Evolutionary conservation across 2,888 invertebrate species (phyloP).

Genomic region (Cephus runcator): DNA sequence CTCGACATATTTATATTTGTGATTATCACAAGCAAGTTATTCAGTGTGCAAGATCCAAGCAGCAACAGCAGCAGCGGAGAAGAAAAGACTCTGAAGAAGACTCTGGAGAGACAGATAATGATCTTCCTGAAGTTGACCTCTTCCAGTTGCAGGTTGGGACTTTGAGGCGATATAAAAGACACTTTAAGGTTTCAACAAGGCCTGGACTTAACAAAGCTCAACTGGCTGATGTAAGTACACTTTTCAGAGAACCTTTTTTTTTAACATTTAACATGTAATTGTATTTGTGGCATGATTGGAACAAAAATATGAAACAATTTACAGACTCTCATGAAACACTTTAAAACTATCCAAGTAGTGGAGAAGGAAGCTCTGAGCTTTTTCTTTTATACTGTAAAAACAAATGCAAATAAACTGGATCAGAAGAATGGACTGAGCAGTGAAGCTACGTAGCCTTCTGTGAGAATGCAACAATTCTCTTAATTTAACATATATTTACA

Average conservation of each 20-base stretch:
- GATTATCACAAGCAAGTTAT: conserved; percentile 96
- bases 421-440: conserved; percentile 82
- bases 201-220: conserved; percentile 96
- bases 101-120: conserved; percentile 92
- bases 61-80: conserved; percentile 69
- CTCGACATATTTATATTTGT: conserved; percentile 95
- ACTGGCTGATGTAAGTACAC: conserved; percentile 86
- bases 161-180: conserved; percentile 91
- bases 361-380: conserved; percentile 95
- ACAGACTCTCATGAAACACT: conserved; percentile 94
- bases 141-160: conserved; percentile 94
- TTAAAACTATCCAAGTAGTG: conserved; percentile 92
- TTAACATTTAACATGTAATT: conserved; percentile 1
- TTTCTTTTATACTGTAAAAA: conserved; percentile 96
- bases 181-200: conserved; percentile 90
- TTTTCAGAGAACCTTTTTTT: conserved; percentile 9
- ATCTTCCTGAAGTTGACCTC: conserved; percentile 92
- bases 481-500: conserved; percentile 25
- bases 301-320: conserved; percentile 52
- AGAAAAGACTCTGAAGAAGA: conserved; percentile 95
- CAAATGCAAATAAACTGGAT: conserved; percentile 88
- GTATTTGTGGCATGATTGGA: neutral
- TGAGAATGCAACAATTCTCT: conserved; percentile 11
- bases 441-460: conserved; percentile 68
- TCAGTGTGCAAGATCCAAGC: conserved; percentile 93